Evolutionary conservation across 2,113 vertebrate genomes (phyloP), one percentile per base, ranked within the genome.

Genomic region (Alethe diademata): DNA sequence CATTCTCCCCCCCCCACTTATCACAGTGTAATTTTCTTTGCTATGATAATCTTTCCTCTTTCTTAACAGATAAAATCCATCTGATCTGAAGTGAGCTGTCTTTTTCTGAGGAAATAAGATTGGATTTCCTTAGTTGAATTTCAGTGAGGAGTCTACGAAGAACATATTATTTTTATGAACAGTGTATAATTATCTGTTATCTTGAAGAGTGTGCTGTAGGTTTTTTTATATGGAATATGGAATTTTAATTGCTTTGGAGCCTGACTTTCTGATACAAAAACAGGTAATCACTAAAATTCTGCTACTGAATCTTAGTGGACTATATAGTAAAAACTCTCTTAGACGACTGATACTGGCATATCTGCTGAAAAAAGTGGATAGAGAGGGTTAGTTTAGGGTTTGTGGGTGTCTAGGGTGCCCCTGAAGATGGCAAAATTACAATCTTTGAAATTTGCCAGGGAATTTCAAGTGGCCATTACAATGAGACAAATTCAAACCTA

Each of bases 1-100:
- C 22, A 43, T 76, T 58, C 14, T 19, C 19, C 4, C 7, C 43
- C 2, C 1, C 2, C 5, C 3, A 1, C 18, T 25, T 54, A 47
- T 48, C 31, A 28, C 11, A 25, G 12, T 12, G 54, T 67, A 40
- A 33, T 56, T 91, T 86, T 86, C 51, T 92, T 88, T 84, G 24
- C 8, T 71, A 16, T 42, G 50, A 29, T 23, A 86, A 57, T 25
- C 14, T 57, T 92, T 75, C 9, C 18, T 66, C 51, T 70, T 81
- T 74, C 50, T 80, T 88, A 84, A 47, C 28, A 83, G 69, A 67
- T 78, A 78, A 93, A 86, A 90, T 70, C 79, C 13, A 20, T 74
- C 35, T 36, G 3, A 62, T 66, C 1, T 43, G 35, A 92, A 70
- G 10, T n/a, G 33, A 70, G 35, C 8, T 38, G 29, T 53, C 45